Conservation (phyloP, 2,888 invertebrate species). For the Ashinkailepas kermadecensis region DNA sequence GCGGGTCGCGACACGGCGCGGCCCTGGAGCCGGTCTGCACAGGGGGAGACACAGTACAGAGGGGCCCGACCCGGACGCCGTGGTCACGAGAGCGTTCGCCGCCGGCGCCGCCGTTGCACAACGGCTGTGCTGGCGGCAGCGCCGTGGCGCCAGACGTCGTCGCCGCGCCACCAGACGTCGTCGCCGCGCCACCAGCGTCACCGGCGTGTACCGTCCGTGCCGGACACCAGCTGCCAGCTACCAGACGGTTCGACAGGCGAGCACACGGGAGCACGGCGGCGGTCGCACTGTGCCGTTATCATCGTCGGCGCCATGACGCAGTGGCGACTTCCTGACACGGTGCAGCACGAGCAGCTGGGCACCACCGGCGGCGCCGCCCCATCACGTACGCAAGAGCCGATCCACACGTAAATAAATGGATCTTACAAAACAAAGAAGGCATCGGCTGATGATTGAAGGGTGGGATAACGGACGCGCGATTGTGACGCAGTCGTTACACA, state of each 20-base stretch:
- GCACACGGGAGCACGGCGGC: neutral
- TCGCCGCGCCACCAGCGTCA: neutral
- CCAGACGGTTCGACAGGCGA: neutral
- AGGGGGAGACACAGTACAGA: conserved; percentile 13
- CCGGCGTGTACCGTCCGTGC: neutral
- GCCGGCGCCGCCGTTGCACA: neutral
- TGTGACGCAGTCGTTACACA: neutral
- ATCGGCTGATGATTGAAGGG: conserved; percentile 1
- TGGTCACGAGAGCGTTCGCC: neutral
- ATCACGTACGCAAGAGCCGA: neutral
- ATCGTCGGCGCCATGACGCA: neutral
- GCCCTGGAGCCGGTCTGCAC: neutral
- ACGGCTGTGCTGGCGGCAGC: neutral
- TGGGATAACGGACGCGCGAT: neutral
- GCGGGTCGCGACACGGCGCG: neutral
- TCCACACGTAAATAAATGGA: conserved; percentile 1
- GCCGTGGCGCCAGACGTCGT: neutral
- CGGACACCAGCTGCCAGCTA: neutral
- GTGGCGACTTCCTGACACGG: neutral
- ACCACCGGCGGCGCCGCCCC: neutral
- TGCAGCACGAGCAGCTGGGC: neutral
- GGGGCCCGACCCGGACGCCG: conserved; percentile 3
- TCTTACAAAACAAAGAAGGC: conserved; percentile 1
- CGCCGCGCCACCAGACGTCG: neutral
- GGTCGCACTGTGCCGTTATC: neutral